Evolutionary conservation across 1,140 invertebrate genomes (phyloP).

Genomic region (Tetraneura akinire): DNA sequence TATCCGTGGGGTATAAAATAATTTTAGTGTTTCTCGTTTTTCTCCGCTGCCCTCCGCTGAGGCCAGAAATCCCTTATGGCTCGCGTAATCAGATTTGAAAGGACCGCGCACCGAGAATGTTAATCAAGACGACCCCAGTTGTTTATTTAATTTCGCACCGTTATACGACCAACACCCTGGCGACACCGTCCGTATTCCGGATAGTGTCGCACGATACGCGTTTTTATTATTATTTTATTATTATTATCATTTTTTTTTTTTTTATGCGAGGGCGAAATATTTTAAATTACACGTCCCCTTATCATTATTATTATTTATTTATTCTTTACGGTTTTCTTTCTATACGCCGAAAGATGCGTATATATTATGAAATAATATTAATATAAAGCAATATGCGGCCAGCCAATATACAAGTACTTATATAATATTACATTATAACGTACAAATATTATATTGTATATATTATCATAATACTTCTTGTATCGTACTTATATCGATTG

Average conservation of each 20-base stretch:
- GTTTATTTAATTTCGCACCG: constrained; percentile 30
- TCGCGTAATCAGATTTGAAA: constrained; percentile 26
- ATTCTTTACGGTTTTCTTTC: too few relatives aligned
- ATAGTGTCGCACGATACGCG: background rate
- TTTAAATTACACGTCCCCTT: too few relatives aligned
- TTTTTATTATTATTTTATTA: constrained; percentile 18
- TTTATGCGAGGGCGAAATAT: background rate
- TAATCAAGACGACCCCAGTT: constrained; percentile 39
- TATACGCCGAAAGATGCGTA: too few relatives aligned
- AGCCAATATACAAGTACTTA: too few relatives aligned
- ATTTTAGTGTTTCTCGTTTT: constrained; percentile 6
- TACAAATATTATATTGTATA: too few relatives aligned
- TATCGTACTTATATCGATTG: too few relatives aligned
- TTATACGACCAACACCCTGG: background rate
- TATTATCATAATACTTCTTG: too few relatives aligned
- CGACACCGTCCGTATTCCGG: background rate
- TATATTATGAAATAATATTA: too few relatives aligned
- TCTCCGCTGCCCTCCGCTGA: background rate
- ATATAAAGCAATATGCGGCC: too few relatives aligned
- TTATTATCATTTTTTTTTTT: background rate
- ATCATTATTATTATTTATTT: too few relatives aligned
- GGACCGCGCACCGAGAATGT: constrained; percentile 28
- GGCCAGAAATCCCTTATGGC: background rate
- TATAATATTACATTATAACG: too few relatives aligned
- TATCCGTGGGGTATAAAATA: constrained; percentile 5